Evolutionary conservation across 1,140 invertebrate species (phyloP), one percentile per base, ranked within the genome.

Genomic region (Hycleus cichorii): DNA sequence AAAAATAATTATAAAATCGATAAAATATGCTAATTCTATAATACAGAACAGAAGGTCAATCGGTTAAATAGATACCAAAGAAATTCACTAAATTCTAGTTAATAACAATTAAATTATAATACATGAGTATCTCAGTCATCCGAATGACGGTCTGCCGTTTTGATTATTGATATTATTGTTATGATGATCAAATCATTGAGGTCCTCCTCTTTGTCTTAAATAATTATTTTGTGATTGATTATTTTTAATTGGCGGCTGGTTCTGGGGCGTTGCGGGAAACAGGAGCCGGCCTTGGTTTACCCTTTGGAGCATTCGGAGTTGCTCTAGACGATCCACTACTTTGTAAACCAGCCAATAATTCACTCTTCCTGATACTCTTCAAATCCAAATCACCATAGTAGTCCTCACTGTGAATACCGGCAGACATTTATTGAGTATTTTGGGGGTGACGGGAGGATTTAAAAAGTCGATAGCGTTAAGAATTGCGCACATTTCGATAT

Each of bases 321-420:
- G 77, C 74, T 67, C 76, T 77, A 26, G 72, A 68, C 56, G 78
- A 75, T 64, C 80, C 81, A 68, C 81, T 82, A 73, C 79, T 80
- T 69, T 84, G 81, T 68, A 90, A 80, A 64, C 90, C 91, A 66
- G 88, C 79, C 69, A 90, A 80, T 62, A 93, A 82, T 76, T 93
- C 90, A 77, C 88, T 90, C 81, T 94, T 94, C 77, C 90, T 87
- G 81, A 94, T 91, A 77, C 85, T 84, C 83, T 94, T 94, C 78
- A 95, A 78, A 78, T 94, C 91, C 82, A 94, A 76, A 76, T 94
- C 91, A 64, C 92, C 92, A 72, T 95, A 95, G 83, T 95, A 95
- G 83, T 95, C 91, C 82, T 94, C 91, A 82, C 92, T 92, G 83
- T 76, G 78, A 81, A 80, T 52, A 54, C 57, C 56, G 27, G 27